Conservation (phyloP, 2,888 invertebrate species). For the Latrodectus elegans region DNA sequence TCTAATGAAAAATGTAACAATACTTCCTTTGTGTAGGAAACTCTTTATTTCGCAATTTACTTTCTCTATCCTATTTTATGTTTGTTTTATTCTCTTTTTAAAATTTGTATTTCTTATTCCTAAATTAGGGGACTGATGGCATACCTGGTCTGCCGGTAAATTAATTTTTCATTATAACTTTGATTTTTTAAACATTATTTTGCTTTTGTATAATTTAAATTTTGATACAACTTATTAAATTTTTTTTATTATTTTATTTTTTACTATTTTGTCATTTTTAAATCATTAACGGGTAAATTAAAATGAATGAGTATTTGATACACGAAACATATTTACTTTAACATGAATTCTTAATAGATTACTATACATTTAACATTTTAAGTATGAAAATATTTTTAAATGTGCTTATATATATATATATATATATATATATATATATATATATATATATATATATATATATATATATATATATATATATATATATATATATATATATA, state of each 20-base stretch:
- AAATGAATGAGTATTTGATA: too few relatives aligned
- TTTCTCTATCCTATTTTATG: slow-evolving; percentile 10
- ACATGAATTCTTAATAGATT: too few relatives aligned
- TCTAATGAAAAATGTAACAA: too few relatives aligned
- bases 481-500: too few relatives aligned
- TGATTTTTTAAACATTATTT: slow-evolving; percentile 6
- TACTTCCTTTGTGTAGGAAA: too few relatives aligned
- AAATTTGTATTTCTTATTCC: slow-evolving; percentile 28
- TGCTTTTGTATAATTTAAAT: background rate
- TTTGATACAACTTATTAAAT: background rate
- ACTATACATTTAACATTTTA: too few relatives aligned
- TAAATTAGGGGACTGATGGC: slow-evolving; percentile 89
- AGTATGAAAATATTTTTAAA: too few relatives aligned
- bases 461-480: too few relatives aligned
- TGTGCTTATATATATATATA: too few relatives aligned
- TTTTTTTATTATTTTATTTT: background rate
- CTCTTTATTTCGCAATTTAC: background rate
- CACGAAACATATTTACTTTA: too few relatives aligned
- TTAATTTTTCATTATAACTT: slow-evolving; percentile 20
- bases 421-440: too few relatives aligned
- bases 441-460: too few relatives aligned
- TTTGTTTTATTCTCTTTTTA: slow-evolving; percentile 20
- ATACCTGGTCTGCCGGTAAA: slow-evolving; percentile 82
- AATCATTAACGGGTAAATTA: background rate
- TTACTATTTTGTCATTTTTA: slow-evolving; percentile 75